Evolutionary conservation across 2,797 vertebrate species (phyloP), one percentile per base, ranked within the genome.

Genomic region (Coregonus ussuriensis): DNA sequence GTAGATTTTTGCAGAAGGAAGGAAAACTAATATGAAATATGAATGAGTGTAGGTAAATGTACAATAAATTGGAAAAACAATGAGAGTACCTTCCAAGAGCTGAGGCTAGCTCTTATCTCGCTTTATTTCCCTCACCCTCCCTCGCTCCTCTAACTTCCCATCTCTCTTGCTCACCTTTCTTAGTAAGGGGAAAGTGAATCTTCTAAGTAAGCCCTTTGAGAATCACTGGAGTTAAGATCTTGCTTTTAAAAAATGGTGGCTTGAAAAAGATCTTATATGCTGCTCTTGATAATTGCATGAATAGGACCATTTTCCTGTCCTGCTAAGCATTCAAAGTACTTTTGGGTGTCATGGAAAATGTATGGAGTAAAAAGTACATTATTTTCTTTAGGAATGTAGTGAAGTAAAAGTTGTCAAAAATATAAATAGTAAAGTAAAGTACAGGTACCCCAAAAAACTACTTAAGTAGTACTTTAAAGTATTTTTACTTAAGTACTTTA

Each of bases 21-120:
- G 6, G 9, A 77, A 77, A 74, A 71, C 37, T 54, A 52, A 71
- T 54, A 71, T 53, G 47, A 71, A 77, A 74, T 76, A 76, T 80
- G 79, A 73, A 76, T 80, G 70, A 52, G 51, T 18, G 4, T 33
- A 56, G 18, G 21, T 59, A 71, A 70, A 71, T 73, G 25, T 67
- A 54, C 18, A 33, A 68, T 70, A 35, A 41, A 68, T 41, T 54
- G 76, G 71, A 67, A 71, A 52, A 72, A 66, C 33, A 63, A 54
- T 16, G 18, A 21, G 15, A 25, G 59, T 37, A 35, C 56, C 31
- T 33, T 33, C 33, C 72, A 13, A 31, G 31, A 51, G 69, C 41
- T 1, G 13, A 47, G 68, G 16, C 41, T 25, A 63, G 13, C 11
- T 25, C 37, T 16, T 33, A 56, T 72, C 29, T 53, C 21, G n/a